phyloP scores from a whole-genome alignment of 2,888 invertebrate species.

The Globia sparganii region DNA sequence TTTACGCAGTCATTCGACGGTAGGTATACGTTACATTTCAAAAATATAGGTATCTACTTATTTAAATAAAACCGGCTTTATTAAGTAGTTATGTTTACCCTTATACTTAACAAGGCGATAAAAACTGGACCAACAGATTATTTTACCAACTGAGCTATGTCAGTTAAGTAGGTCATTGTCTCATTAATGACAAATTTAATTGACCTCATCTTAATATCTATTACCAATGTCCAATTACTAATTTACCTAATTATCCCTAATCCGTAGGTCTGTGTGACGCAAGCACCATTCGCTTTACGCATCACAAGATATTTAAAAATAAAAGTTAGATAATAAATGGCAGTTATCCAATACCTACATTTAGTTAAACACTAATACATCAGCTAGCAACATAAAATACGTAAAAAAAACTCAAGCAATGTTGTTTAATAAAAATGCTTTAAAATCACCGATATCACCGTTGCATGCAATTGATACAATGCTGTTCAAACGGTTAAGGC shows the following conservation, averaged over 20 bases:
- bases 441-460: constrained; percentile 1
- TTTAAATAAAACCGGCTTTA: not conserved
- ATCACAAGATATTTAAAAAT: constrained; percentile 33
- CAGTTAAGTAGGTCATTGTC: not conserved
- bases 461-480: constrained; percentile 36
- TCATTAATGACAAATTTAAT: not conserved
- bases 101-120: not conserved
- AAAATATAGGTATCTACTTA: not conserved
- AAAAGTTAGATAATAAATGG: constrained; percentile 38
- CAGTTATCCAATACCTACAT: constrained; percentile 36
- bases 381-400: constrained; percentile 2
- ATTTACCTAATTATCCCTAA: constrained; percentile 3
- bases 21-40: not conserved
- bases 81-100: no score
- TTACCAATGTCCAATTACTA: not conserved
- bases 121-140: not conserved
- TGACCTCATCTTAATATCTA: not conserved
- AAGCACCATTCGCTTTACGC: constrained; percentile 3
- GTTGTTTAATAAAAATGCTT: not conserved
- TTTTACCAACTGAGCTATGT: not conserved
- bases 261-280: constrained; percentile 5
- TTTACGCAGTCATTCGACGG: not conserved
- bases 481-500: constrained; percentile 42
- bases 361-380: constrained; percentile 10
- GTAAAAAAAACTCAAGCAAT: constrained; percentile 1